phyloP scores from a whole-genome alignment of 1,140 invertebrate genomes.

The Rhopalosiphum maidis region DNA sequence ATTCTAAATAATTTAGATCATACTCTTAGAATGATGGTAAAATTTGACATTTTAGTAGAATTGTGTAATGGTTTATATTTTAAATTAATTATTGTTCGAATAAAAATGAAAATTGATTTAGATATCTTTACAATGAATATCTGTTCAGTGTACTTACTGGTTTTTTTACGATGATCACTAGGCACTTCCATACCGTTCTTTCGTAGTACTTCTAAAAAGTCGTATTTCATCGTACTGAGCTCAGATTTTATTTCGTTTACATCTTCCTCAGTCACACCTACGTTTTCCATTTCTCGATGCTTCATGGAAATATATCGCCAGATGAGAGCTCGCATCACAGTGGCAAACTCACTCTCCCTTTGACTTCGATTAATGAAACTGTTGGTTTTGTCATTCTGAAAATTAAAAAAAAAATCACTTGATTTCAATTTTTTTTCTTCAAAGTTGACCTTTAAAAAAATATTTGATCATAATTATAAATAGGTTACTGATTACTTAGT shows the following conservation, averaged over 20 bases:
- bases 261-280: slow-evolving; percentile 87
- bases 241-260: slow-evolving; percentile 92
- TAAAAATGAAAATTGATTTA: neutral
- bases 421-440: neutral
- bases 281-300: slow-evolving; percentile 77
- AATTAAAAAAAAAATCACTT: neutral
- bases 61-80: neutral
- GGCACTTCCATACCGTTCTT: slow-evolving; percentile 51
- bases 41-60: too few relatives aligned
- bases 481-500: too few relatives aligned
- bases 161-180: slow-evolving; percentile 40
- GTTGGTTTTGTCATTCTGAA: slow-evolving; percentile 58
- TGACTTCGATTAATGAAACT: slow-evolving; percentile 65
- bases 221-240: slow-evolving; percentile 80
- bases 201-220: slow-evolving; percentile 81
- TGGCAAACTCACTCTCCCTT: slow-evolving; percentile 71
- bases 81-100: neutral
- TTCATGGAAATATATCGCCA: slow-evolving; percentile 84
- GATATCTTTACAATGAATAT: neutral
- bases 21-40: too few relatives aligned
- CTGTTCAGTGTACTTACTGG: neutral
- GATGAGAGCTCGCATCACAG: slow-evolving; percentile 81
- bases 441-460: neutral
- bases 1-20: too few relatives aligned
- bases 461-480: neutral